Evolutionary conservation across 1,140 invertebrate species (phyloP).

Genomic region (Anoplophora glabripennis): DNA sequence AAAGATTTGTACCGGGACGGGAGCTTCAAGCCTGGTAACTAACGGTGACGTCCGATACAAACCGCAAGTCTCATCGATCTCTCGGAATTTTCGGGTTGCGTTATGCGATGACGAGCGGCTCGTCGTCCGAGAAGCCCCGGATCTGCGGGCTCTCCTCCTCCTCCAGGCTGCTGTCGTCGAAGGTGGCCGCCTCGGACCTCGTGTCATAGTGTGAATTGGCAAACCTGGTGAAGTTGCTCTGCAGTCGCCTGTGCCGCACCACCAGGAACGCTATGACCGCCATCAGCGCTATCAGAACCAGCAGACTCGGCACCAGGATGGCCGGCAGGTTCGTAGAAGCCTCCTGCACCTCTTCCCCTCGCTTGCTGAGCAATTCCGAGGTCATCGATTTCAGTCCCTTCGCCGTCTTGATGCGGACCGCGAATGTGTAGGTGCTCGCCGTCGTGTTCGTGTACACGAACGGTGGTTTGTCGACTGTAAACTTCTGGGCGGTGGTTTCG

Average conservation of each 20-base stretch:
- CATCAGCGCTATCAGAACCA: slow-evolving; percentile 51
- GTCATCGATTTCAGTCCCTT: slow-evolving; percentile 63
- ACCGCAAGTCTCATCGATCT: slow-evolving; percentile 19
- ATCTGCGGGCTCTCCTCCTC: slow-evolving; percentile 84
- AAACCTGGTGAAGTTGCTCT: slow-evolving; percentile 76
- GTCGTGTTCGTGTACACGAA: slow-evolving; percentile 56
- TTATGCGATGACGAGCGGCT: slow-evolving; percentile 86
- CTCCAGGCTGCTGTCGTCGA: slow-evolving; percentile 69
- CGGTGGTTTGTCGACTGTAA: slow-evolving; percentile 53
- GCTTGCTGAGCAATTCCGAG: slow-evolving; percentile 53
- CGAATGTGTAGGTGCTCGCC: slow-evolving; percentile 59
- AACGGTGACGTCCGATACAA: slow-evolving; percentile 1
- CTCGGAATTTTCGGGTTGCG: neutral
- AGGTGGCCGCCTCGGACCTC: slow-evolving; percentile 79
- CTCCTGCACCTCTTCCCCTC: neutral
- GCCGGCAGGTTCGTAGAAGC: slow-evolving; percentile 19
- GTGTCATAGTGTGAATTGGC: slow-evolving; percentile 85
- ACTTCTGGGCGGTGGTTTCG: slow-evolving; percentile 52
- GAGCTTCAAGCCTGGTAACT: neutral
- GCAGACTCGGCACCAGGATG: slow-evolving; percentile 38
- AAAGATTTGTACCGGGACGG: slow-evolving; percentile 1
- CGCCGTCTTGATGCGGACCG: slow-evolving; percentile 59
- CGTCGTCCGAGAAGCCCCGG: slow-evolving; percentile 88
- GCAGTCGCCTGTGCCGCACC: slow-evolving; percentile 69
- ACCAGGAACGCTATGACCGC: slow-evolving; percentile 62